phyloP scores from a whole-genome alignment of 2,797 vertebrate genomes.

The Ctenopoma multispine region DNA sequence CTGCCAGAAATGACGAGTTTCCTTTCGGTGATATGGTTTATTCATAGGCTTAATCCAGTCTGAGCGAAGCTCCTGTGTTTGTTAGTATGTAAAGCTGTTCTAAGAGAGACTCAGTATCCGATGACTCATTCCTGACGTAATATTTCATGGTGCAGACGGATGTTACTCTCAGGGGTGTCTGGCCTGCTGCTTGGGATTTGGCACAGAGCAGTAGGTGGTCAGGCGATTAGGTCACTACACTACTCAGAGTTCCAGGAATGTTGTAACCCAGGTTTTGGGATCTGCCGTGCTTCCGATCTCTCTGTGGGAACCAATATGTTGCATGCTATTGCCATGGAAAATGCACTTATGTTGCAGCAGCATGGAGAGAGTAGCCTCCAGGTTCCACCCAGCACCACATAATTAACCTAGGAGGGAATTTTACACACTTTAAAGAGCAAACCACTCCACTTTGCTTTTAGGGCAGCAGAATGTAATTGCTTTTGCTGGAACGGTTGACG shows the following conservation, averaged over 20 bases:
- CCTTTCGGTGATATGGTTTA: constrained; percentile 41
- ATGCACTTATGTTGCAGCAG: constrained; percentile 63
- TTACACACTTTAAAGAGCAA: constrained; percentile 77
- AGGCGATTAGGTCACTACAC: constrained; percentile 77
- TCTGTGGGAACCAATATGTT: constrained; percentile 71
- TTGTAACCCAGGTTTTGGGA: constrained; percentile 70
- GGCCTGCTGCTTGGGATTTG: constrained; percentile 73
- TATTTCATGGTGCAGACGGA: constrained; percentile 75
- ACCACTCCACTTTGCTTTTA: constrained; percentile 75
- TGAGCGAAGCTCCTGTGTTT: constrained; percentile 62
- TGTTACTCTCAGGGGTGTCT: constrained; percentile 72
- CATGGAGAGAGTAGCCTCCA: constrained; percentile 61
- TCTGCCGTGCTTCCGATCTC: constrained; percentile 65
- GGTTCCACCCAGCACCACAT: constrained; percentile 80
- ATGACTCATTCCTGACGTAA: constrained; percentile 79
- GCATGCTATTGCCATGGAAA: constrained; percentile 69
- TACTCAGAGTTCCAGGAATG: constrained; percentile 72
- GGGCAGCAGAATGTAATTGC: constrained; percentile 79
- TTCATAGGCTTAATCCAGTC: constrained; percentile 56
- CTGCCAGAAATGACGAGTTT: constrained; percentile 47
- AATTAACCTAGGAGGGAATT: constrained; percentile 81
- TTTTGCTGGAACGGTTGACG: constrained; percentile 74
- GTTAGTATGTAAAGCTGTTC: constrained; percentile 63
- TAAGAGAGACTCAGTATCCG: constrained; percentile 51
- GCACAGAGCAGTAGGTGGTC: constrained; percentile 75